These are phyloP conservation scores for Musca domestica DNA, from an alignment of 1,140 invertebrate species.

Conservation along the genomic window DNA sequence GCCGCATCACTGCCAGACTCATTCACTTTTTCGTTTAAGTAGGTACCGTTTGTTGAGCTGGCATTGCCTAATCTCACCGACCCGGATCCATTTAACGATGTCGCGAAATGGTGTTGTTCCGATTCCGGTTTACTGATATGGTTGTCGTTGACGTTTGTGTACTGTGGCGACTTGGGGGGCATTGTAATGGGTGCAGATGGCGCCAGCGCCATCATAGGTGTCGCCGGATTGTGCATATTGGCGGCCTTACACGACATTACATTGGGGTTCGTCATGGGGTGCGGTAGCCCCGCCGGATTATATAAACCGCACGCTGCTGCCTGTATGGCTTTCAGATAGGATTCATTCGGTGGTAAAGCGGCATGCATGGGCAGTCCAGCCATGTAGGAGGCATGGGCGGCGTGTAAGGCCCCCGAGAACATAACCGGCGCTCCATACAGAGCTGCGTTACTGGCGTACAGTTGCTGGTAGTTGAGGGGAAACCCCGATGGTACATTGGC, in stretches of 20 bases:
- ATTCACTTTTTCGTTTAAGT: conserved; percentile 26
- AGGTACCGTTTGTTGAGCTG: conserved; percentile 16
- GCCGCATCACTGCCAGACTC: neutral
- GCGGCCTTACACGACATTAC: neutral
- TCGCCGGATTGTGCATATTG: neutral
- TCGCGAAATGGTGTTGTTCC: neutral
- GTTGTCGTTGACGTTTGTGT: neutral
- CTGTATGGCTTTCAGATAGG: conserved; percentile 24
- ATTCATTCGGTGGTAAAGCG: conserved; percentile 8
- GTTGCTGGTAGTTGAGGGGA: conserved; percentile 23
- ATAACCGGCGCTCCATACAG: conserved; percentile 18
- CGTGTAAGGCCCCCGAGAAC: conserved; percentile 14
- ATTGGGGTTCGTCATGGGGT: neutral
- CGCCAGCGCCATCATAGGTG: conserved; percentile 1
- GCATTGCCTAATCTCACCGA: no score
- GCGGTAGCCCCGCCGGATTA: conserved; percentile 1
- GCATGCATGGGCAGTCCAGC: neutral
- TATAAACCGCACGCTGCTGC: conserved; percentile 15
- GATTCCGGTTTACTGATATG: neutral
- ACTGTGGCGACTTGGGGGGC: neutral
- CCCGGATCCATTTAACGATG: neutral
- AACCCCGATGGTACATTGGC: conserved; percentile 18
- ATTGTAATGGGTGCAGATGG: neutral
- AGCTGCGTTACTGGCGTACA: conserved; percentile 23
- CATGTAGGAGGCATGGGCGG: conserved; percentile 6